phyloP scores from a whole-genome alignment of 1,140 invertebrate species.

The Drosophila tristis region DNA sequence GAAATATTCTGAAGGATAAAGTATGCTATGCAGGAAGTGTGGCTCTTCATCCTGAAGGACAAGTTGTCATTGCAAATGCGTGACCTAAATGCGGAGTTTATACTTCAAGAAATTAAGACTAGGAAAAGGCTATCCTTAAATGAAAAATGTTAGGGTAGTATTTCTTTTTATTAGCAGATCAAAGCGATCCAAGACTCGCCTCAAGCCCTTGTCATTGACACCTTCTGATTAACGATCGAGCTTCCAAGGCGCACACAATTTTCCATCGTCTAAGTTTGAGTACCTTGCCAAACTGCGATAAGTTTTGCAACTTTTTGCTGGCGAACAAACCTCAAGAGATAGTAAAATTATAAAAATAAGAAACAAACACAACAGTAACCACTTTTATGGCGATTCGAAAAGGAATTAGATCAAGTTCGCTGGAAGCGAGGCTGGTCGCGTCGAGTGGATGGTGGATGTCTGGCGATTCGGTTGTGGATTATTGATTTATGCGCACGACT shows the following conservation, averaged over 20 bases:
- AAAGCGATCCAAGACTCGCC: background rate
- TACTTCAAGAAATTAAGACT: no score
- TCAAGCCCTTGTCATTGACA: background rate
- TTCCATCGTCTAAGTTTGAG: conserved; percentile 2
- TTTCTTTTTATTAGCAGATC: background rate
- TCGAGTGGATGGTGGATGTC: conserved; percentile 43
- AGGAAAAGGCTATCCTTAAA: no score
- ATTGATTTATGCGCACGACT: conserved; percentile 80
- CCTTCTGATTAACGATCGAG: conserved; percentile 1
- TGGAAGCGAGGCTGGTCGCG: conserved; percentile 26
- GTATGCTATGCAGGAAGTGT: no score
- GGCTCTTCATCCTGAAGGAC: no score
- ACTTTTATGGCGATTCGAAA: conserved; percentile 53
- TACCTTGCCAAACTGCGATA: background rate
- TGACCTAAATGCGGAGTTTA: no score
- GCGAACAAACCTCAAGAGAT: background rate
- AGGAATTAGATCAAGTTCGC: conserved; percentile 76
- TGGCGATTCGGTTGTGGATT: conserved; percentile 46
- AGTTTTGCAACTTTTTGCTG: background rate
- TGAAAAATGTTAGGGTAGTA: no score
- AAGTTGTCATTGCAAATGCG: no score
- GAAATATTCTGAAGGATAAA: background rate
- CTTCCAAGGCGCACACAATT: background rate
- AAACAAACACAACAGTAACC: conserved; percentile 6
- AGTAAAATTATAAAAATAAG: conserved; percentile 24